These are phyloP conservation scores for Chromobotia macracanthus DNA, from an alignment of 2,797 vertebrate genomes.

Conservation along the genomic window DNA sequence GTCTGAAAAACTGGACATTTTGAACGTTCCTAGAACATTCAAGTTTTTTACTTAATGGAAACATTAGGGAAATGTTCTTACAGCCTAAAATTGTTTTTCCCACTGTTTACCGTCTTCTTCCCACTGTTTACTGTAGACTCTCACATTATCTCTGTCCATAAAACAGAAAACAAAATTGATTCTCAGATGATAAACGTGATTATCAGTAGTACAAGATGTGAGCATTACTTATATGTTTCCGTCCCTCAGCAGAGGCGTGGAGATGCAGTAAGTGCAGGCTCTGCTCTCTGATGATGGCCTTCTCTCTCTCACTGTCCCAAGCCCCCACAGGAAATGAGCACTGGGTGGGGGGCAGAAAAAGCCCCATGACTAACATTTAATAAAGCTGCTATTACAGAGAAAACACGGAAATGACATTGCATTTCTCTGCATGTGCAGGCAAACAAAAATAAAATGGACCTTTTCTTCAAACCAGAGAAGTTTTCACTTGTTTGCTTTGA, in stretches of 20 bases:
- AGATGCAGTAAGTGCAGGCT: constrained; percentile 12
- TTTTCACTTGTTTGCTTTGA: constrained; percentile 23
- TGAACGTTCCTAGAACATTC: no score
- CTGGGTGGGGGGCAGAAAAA: constrained; percentile 65
- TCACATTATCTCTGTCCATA: neutral
- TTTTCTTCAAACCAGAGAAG: constrained; percentile 10
- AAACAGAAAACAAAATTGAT: constrained; percentile 2
- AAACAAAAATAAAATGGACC: constrained; percentile 48
- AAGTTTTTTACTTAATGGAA: no score
- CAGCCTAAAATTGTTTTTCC: neutral
- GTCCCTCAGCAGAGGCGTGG: no score
- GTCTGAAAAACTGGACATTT: no score
- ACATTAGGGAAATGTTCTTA: no score
- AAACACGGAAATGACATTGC: constrained; percentile 65
- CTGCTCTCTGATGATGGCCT: constrained; percentile 33
- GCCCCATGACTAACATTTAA: constrained; percentile 63
- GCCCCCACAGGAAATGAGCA: constrained; percentile 76
- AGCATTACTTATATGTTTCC: neutral
- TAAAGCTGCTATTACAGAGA: constrained; percentile 44
- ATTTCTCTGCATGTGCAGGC: constrained; percentile 47
- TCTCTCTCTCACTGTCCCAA: constrained; percentile 42
- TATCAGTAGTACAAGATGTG: neutral
- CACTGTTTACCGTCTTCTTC: no score
- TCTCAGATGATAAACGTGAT: no score
- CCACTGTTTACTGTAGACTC: neutral